phyloP scores from a whole-genome alignment of 2,888 invertebrate genomes.

The Sarcophaga subvicina region DNA sequence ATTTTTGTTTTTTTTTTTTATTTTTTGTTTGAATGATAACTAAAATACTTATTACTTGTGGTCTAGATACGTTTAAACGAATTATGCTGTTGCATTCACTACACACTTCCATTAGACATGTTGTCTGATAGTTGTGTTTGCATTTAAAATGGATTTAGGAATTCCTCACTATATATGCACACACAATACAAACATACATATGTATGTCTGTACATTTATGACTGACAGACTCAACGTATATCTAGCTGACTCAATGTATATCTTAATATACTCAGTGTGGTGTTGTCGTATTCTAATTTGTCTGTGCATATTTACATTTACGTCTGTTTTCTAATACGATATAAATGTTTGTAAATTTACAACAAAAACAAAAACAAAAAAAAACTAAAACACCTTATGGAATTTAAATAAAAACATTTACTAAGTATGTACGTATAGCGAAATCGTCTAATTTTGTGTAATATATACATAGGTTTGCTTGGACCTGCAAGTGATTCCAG shows the following conservation, averaged over 20 bases:
- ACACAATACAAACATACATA: no score
- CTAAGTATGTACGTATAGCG: no score
- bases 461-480: no score
- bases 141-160: conserved; percentile 44
- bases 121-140: conserved; percentile 56
- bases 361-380: not conserved
- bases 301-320: conserved; percentile 36
- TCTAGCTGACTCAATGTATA: conserved; percentile 28
- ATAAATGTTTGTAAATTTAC: not conserved
- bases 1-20: not conserved
- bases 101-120: conserved; percentile 66
- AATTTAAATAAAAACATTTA: not conserved
- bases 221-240: not conserved
- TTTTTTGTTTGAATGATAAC: not conserved
- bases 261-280: not conserved
- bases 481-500: no score
- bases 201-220: not conserved
- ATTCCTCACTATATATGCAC: conserved; percentile 37
- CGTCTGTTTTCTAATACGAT: conserved; percentile 15
- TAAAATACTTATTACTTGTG: conserved; percentile 32
- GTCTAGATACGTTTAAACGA: conserved; percentile 58
- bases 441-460: no score
- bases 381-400: no score
- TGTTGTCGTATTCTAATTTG: conserved; percentile 60
- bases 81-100: conserved; percentile 59